Percentiles rank a stretch among this genome's conserved stretches.
These are phyloP conservation scores for Prorops nasuta DNA, from an alignment of 1,140 invertebrate species.

Conservation along the genomic window DNA sequence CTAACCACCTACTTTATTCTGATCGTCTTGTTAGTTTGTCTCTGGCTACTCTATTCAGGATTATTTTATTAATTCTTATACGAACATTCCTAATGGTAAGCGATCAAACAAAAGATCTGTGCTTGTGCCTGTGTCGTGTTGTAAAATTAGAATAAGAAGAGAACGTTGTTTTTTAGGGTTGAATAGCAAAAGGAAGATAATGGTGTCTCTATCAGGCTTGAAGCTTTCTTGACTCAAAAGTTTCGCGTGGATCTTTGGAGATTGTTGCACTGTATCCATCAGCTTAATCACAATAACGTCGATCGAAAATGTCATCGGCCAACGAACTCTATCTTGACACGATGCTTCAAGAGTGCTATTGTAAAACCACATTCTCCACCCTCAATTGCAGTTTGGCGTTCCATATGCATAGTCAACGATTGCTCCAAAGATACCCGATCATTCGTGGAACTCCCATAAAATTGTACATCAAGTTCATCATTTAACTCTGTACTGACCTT, in stretches of 20 bases:
- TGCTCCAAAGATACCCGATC: too few species aligned
- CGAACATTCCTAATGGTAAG: conserved; percentile 32
- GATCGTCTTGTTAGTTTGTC: conserved; percentile 49
- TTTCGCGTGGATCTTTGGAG: not conserved
- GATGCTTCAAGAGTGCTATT: not conserved
- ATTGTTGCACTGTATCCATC: not conserved
- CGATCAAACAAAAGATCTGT: not conserved
- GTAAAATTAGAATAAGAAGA: not conserved
- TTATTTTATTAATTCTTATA: conserved; percentile 40
- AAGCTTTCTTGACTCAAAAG: too few species aligned
- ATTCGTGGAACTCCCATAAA: too few species aligned
- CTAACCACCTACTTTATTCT: conserved; percentile 57
- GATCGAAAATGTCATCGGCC: not conserved
- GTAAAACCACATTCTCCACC: too few species aligned
- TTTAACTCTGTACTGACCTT: too few species aligned
- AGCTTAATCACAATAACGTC: not conserved
- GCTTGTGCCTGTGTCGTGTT: not conserved
- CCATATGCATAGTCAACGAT: too few species aligned
- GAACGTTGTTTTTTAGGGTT: conserved; percentile 13
- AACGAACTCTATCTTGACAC: not conserved
- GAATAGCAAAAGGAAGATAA: conserved; percentile 13
- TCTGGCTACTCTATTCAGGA: conserved; percentile 56
- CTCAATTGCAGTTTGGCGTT: too few species aligned
- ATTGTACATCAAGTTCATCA: too few species aligned
- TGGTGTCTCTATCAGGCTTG: too few species aligned